Conservation (phyloP, 1,140 invertebrate genomes). For the Plutomurus gul region DNA sequence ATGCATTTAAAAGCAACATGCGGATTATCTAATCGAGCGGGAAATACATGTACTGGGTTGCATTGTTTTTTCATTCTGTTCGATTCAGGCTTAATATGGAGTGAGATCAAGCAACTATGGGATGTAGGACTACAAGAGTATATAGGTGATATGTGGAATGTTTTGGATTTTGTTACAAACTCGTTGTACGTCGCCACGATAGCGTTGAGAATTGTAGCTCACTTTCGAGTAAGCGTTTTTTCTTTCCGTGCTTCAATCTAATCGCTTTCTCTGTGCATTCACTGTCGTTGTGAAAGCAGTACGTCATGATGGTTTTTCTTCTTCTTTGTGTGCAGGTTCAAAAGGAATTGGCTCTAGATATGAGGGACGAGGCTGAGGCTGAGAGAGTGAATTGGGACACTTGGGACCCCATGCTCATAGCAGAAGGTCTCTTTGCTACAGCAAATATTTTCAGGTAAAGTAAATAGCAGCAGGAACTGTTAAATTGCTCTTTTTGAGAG, state of each 20-base stretch:
- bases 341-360: conserved; percentile 20
- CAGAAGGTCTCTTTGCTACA: conserved; percentile 91
- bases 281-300: too few species aligned
- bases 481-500: neutral
- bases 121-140: conserved; percentile 95
- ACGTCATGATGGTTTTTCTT: neutral
- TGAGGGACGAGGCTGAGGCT: conserved; percentile 53
- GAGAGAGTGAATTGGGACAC: conserved; percentile 83
- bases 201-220: conserved; percentile 88
- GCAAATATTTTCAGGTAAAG: conserved; percentile 88
- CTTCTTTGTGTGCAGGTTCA: neutral
- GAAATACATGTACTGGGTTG: neutral
- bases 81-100: conserved; percentile 89
- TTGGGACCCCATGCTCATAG: conserved; percentile 91
- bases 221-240: conserved; percentile 72
- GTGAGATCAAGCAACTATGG: conserved; percentile 98
- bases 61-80: conserved; percentile 15
- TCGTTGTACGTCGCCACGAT: conserved; percentile 96
- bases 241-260: neutral
- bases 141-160: conserved; percentile 98
- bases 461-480: neutral
- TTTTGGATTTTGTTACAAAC: conserved; percentile 98
- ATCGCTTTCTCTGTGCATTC: neutral
- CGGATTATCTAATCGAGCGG: neutral
- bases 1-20: too few species aligned